These are phyloP conservation scores for Megaustenia siamemsis DNA, from an alignment of 2,888 invertebrate genomes.

Conservation along the genomic window DNA sequence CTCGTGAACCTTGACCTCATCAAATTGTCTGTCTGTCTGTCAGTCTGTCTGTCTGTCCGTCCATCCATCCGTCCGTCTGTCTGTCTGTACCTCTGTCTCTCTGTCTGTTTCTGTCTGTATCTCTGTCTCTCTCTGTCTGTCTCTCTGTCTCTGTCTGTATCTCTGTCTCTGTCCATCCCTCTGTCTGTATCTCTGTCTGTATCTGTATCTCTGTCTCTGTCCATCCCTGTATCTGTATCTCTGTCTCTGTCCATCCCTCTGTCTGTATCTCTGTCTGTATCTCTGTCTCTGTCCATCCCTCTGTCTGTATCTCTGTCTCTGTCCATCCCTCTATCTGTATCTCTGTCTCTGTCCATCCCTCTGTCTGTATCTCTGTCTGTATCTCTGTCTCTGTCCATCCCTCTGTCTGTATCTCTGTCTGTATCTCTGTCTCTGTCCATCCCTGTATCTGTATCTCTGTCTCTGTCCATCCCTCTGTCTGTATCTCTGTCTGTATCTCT, in stretches of 20 bases:
- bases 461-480: neutral
- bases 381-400: neutral
- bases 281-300: neutral
- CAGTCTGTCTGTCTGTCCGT: too few relatives aligned
- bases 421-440: neutral
- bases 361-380: neutral
- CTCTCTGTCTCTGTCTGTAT: too few relatives aligned
- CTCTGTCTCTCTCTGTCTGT: neutral
- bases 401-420: neutral
- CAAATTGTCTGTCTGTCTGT: too few relatives aligned
- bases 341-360: neutral
- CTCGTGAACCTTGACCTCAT: too few relatives aligned
- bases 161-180: neutral
- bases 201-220: neutral
- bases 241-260: neutral
- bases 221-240: neutral
- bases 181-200: neutral
- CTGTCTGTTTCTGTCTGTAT: too few relatives aligned
- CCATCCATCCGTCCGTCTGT: too few relatives aligned
- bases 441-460: neutral
- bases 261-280: neutral
- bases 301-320: too few relatives aligned
- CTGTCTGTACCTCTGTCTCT: too few relatives aligned
- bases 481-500: neutral
- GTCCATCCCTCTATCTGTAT: neutral